These are phyloP conservation scores for Glandiceps talaboti DNA, from an alignment of 53 echinoderm and acorn worm species.

Conservation along the genomic window DNA sequence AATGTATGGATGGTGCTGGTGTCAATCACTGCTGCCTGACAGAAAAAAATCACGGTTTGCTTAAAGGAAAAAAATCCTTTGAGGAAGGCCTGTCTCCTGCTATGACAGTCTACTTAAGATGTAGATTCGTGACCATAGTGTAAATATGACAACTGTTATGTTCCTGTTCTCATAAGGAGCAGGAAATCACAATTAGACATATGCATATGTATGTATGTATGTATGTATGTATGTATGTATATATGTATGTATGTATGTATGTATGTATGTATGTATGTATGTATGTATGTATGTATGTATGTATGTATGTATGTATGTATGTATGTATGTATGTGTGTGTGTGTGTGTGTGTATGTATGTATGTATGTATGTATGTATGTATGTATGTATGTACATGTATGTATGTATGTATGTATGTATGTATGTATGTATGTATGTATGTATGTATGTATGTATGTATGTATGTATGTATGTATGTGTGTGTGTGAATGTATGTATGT, in stretches of 20 bases:
- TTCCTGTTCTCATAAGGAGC: too few relatives aligned
- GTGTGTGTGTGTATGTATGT: background rate
- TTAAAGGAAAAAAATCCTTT: too few relatives aligned
- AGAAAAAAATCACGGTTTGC: too few relatives aligned
- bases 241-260: slow-evolving; percentile 8
- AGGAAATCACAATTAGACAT: too few relatives aligned
- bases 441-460: background rate
- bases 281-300: slow-evolving; percentile 17
- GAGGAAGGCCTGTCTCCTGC: too few relatives aligned
- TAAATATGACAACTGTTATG: too few relatives aligned
- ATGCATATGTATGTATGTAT: background rate
- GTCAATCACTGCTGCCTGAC: too few relatives aligned
- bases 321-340: slow-evolving; percentile 17
- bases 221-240: background rate
- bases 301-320: slow-evolving; percentile 18
- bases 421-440: background rate
- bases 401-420: background rate
- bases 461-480: background rate
- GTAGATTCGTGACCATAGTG: too few relatives aligned
- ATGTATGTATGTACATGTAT: background rate
- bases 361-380: background rate
- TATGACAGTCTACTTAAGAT: too few relatives aligned
- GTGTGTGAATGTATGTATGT: slow-evolving; percentile 5
- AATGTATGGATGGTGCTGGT: too few relatives aligned
- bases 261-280: slow-evolving; percentile 10